Base-by-base conservation (phyloP, 2,888 invertebrate genomes). In the Fragum fragum region DNA sequence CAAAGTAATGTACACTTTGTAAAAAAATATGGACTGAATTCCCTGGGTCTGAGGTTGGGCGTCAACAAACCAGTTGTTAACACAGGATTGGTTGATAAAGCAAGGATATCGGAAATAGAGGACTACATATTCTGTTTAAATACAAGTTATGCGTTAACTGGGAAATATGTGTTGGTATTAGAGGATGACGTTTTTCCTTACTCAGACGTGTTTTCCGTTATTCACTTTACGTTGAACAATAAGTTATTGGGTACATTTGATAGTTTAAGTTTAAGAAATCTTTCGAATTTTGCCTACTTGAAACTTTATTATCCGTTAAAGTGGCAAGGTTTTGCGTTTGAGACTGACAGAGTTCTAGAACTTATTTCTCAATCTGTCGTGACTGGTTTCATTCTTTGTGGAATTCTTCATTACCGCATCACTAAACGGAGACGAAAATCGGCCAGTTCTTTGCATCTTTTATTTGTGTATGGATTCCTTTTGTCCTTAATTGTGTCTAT, bases 291-390 rank as follows among this genome's bases (percentile, higher is more conserved):
- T 42, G 59, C 73, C 18, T 73, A 23, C 26, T 16, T 73, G 11
- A 73, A 73, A 59, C 55, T 71, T 29, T 71, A 36, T n/a, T 71
- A 71, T 71, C 71, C 71, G 9, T 29, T 55, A 14, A 53, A 55
- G 14, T 71, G 71, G 71, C 71, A 71, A 71, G 71, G 71, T 21
- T 71, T 71, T 71, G 71, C 55, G 16, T 55, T 71, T 11, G 71
- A 71, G 55, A 11, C n/a, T 32, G 71, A 55, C 57, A 55, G 28
- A 11, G 2, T 71, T n/a, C 39, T 55, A 11, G 71, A 71, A 32
- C 29, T 53, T 7, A 9, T 18, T 23, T 5, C 32, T 23, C 23
- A 42, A 6, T 39, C 66, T 2, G 9, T 42, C 21, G 23, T 66
- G 1, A 18, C 11, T 11, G 66, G 66, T 2, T 5, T 23, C 21